A percentile compares a stretch with the other conserved stretches of the same genome.
phyloP scores from a whole-genome alignment of 2,888 invertebrate species.

The Sceliomorpha sp. region DNA sequence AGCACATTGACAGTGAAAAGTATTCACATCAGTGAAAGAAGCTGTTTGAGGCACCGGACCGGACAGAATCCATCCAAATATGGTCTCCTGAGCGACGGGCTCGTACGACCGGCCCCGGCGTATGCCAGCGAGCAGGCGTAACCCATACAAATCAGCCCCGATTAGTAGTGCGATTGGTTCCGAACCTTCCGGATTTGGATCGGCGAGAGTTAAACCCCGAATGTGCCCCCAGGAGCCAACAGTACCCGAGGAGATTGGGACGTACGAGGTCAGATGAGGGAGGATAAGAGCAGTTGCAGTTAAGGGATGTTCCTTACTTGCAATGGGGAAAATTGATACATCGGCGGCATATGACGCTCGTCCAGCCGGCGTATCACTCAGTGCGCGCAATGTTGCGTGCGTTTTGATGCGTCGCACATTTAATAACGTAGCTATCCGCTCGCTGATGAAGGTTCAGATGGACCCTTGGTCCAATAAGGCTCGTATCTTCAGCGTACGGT shows the following conservation, averaged over 20 bases:
- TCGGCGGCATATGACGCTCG: too few species aligned
- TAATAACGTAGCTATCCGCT: background rate
- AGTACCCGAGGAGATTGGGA: background rate
- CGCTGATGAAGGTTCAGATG: background rate
- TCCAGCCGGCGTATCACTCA: constrained; percentile 1
- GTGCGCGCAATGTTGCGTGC: background rate
- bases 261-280: background rate
- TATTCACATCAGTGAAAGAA: background rate
- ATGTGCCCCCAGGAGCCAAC: constrained; percentile 8
- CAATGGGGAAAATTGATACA: too few species aligned
- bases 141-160: constrained; percentile 13
- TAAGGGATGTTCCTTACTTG: too few species aligned
- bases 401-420: background rate
- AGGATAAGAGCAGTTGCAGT: too few species aligned
- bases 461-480: constrained; percentile 19
- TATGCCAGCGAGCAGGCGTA: background rate
- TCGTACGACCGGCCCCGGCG: background rate
- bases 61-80: background rate
- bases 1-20: background rate
- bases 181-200: constrained; percentile 11
- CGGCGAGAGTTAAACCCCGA: constrained; percentile 11
- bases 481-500: background rate
- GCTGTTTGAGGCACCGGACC: background rate
- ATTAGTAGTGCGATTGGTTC: constrained; percentile 20
- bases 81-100: background rate